These are phyloP conservation scores for Lagria hirta DNA, from an alignment of 2,888 invertebrate species.

Conservation along the genomic window DNA sequence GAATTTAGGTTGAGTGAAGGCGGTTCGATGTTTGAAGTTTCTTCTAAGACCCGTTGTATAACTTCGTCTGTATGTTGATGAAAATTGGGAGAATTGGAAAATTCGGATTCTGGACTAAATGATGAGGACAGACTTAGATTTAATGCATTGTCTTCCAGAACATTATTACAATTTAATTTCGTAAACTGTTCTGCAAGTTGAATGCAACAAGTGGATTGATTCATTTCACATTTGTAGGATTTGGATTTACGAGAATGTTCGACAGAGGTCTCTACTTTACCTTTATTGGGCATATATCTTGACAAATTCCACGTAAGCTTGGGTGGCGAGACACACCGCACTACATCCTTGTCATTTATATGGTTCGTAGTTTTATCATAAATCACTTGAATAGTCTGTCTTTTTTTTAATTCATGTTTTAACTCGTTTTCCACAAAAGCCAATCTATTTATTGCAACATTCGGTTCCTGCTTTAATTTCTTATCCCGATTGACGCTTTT, in stretches of 20 bases:
- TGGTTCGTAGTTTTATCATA: conserved; percentile 29
- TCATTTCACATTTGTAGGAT: conserved; percentile 7
- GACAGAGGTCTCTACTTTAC: conserved; percentile 15
- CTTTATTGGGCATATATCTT: conserved; percentile 12
- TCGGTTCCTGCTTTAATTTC: conserved; percentile 16
- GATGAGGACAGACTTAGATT: conserved; percentile 11
- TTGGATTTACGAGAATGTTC: conserved; percentile 2
- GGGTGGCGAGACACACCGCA: conserved; percentile 16
- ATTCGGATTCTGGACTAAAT: conserved; percentile 16
- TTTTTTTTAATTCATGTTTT: conserved; percentile 13
- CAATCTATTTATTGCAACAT: conserved; percentile 22
- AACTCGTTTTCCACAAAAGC: conserved; percentile 23
- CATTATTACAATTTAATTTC: conserved; percentile 9
- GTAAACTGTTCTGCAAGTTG: conserved; percentile 10
- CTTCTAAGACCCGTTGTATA: conserved; percentile 11
- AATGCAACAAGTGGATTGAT: conserved; percentile 11
- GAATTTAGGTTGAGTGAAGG: not conserved
- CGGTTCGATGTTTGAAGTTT: conserved; percentile 5
- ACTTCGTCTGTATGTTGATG: conserved; percentile 13
- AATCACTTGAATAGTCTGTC: conserved; percentile 22
- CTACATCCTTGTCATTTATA: conserved; percentile 17
- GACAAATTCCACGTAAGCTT: conserved; percentile 15
- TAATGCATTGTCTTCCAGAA: conserved; percentile 13
- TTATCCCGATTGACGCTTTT: conserved; percentile 4
- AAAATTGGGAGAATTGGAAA: conserved; percentile 24